Percentiles rank a stretch among this genome's conserved stretches.
Evolutionary conservation across 2,888 invertebrate species (phyloP).

Genomic region (Venustoraphidia nigricollis): DNA sequence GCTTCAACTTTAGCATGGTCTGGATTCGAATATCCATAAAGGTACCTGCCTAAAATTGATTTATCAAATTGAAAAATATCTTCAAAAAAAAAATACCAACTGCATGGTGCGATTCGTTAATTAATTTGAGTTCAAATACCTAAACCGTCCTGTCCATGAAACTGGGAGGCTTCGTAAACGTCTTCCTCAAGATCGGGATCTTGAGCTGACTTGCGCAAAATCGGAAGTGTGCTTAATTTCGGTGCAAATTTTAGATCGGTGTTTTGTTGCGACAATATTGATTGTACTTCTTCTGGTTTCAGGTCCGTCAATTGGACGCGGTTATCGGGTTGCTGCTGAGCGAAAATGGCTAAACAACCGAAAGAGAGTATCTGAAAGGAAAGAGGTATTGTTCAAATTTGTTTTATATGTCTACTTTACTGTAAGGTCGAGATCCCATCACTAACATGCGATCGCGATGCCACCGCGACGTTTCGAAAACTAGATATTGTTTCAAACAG

Average conservation of each 20-base stretch:
- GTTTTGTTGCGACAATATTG: conserved; percentile 25
- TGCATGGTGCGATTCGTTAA: background rate
- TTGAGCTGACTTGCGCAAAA: conserved; percentile 25
- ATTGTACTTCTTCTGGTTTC: conserved; percentile 34
- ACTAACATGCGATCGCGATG: no score
- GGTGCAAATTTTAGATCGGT: conserved; percentile 35
- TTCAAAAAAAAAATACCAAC: background rate
- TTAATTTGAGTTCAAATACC: conserved; percentile 19
- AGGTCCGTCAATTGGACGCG: conserved; percentile 28
- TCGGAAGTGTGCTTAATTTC: conserved; percentile 35
- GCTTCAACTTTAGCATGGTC: conserved; percentile 60
- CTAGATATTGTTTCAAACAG: no score
- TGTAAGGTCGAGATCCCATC: no score
- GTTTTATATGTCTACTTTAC: no score
- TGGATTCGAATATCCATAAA: conserved; percentile 57
- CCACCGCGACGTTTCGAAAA: no score
- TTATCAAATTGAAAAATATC: background rate
- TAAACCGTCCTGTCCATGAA: conserved; percentile 44
- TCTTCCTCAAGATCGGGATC: conserved; percentile 52
- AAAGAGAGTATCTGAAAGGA: no score
- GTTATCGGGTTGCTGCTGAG: conserved; percentile 22
- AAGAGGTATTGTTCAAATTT: no score
- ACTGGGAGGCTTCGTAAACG: conserved; percentile 53
- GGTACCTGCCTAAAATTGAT: conserved; percentile 42
- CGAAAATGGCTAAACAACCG: no score